A percentile compares a stretch with the other conserved stretches of the same genome.
These are phyloP conservation scores for Pelodytes ibericus DNA, from an alignment of 2,797 vertebrate genomes.

Conservation along the genomic window DNA sequence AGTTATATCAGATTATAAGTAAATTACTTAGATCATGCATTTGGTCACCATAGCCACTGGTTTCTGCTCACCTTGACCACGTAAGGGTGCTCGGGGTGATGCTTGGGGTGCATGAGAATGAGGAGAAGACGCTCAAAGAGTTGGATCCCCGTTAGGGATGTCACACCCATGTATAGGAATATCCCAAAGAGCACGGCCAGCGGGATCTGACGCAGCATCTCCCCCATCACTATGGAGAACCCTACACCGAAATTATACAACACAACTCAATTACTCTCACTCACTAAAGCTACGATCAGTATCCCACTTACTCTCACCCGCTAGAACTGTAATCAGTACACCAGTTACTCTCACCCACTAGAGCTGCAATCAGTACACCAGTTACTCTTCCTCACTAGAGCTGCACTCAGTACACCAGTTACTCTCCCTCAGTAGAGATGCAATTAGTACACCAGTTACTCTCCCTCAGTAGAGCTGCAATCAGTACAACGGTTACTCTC, in stretches of 20 bases:
- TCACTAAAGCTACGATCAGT: not conserved
- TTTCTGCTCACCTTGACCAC: conserved; percentile 86
- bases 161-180: conserved; percentile 98
- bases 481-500: no score
- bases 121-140: conserved; percentile 93
- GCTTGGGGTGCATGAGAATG: conserved; percentile 94
- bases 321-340: not conserved
- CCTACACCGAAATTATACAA: conserved; percentile 7
- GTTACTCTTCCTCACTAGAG: no score
- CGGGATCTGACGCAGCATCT: conserved; percentile 90
- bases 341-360: not conserved
- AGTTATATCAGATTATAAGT: no score
- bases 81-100: conserved; percentile 95
- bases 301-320: not conserved
- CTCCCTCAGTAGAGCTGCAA: no score
- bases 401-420: no score
- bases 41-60: not conserved
- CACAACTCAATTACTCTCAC: not conserved
- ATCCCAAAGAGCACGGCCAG: conserved; percentile 96
- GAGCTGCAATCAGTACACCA: no score
- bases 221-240: conserved; percentile 83
- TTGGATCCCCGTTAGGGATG: conserved; percentile 94
- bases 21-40: no score
- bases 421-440: no score
- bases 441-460: no score